These are phyloP conservation scores for Osmerus eperlanus DNA, from an alignment of 2,113 vertebrate species.

Conservation along the genomic window DNA sequence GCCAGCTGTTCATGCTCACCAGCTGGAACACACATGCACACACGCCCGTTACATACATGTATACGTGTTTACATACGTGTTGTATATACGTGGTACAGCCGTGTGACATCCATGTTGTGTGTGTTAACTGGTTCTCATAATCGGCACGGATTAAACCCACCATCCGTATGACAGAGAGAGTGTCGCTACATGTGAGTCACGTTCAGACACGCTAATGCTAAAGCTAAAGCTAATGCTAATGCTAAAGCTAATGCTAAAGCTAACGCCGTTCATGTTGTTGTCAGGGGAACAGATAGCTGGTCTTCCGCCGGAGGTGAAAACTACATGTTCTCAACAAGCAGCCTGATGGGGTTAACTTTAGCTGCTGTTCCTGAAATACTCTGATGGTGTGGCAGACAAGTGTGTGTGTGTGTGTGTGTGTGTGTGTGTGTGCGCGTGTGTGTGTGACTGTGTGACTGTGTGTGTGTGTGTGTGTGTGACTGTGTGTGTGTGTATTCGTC, in stretches of 20 bases:
- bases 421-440: too few relatives aligned
- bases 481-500: too few relatives aligned
- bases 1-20: constrained; percentile 86
- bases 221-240: background rate
- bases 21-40: constrained; percentile 65
- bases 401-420: background rate
- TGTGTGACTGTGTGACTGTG: too few relatives aligned
- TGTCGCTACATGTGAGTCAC: background rate
- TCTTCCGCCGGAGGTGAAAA: background rate
- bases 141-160: too few relatives aligned
- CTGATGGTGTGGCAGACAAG: background rate
- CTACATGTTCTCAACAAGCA: background rate
- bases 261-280: too few relatives aligned
- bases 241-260: background rate
- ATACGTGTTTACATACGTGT: background rate
- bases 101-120: background rate
- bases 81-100: background rate
- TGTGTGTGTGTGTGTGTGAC: too few relatives aligned
- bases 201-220: background rate
- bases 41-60: background rate
- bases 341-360: background rate
- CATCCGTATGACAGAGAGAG: background rate
- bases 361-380: background rate
- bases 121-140: too few relatives aligned
- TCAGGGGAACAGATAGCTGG: too few relatives aligned